Evolutionary conservation across 2,888 invertebrate genomes (phyloP), one percentile per base, ranked within the genome.

Genomic region (Sphinx pinastri): DNA sequence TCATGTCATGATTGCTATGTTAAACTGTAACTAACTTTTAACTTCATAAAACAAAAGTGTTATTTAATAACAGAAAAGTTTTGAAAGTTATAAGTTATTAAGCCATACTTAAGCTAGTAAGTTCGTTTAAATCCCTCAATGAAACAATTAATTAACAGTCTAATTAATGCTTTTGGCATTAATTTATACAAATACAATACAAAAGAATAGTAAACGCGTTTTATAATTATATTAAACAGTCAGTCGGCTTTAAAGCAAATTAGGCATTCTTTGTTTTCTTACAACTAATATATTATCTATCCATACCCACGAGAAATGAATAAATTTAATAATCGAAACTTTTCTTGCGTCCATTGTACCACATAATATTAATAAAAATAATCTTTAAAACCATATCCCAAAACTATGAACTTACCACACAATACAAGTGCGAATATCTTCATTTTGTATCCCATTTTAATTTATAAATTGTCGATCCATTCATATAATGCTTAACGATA

Each of bases 351-450:
- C 63, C 19, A 49, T 49, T 45, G 16, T 49, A 63, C 16, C 19
- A 63, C 12, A 2, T 11, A 60, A 49, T 16, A 59, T 59, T 63
- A 25, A 57, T 19, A 47, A 19, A 16, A 60, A 16, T 60, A 47
- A 63, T 63, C 4, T 19, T 3, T 68, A 38, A 59, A 2, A 52
- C 38, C 38, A 67, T 14, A 47, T 45, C n/a, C 19, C 10, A 52
- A 12, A 54, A 51, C 12, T 52, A 12, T 19, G n/a, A 59, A 89
- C 93, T 91, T 83, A 93, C 93, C 91, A 79, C 88, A 90, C 76
- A 92, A 80, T 76, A 91, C 74, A 71, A 93, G 80, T 82, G 84
- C 84, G 79, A 91, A 78, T 76, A 84, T 76, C 78, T 85, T 86
- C 90, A 92, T 92, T 79, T 79, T 86, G 73, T 76, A 80, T 77